Percentiles rank a stretch among this genome's conserved stretches.
Evolutionary conservation across 1,140 invertebrate genomes (phyloP).

Genomic region (Ceratoteleas bidentatus): DNA sequence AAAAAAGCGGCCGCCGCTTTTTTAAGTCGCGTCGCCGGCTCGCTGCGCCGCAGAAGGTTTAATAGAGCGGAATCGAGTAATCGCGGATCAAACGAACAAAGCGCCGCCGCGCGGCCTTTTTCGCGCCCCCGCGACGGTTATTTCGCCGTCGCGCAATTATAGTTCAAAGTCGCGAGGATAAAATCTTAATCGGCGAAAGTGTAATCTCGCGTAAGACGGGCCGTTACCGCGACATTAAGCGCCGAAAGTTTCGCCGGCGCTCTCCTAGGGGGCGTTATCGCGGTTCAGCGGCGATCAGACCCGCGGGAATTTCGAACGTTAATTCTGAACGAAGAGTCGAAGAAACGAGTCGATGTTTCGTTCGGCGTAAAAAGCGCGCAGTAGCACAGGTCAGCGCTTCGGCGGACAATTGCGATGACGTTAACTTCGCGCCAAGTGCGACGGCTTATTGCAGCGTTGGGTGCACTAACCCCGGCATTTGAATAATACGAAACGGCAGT

Average conservation of each 20-base stretch:
- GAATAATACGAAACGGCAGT: too few relatives aligned
- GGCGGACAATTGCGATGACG: too few relatives aligned
- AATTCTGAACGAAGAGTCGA: not conserved
- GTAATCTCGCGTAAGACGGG: conserved; percentile 43
- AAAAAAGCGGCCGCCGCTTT: conserved; percentile 7
- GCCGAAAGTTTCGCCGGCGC: conserved; percentile 15
- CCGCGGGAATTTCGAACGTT: not conserved
- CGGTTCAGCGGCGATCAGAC: conserved; percentile 4
- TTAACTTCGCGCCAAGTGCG: too few relatives aligned
- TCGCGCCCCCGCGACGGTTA: conserved; percentile 8
- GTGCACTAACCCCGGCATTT: too few relatives aligned
- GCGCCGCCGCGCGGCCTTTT: conserved; percentile 1
- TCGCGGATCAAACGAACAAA: conserved; percentile 48
- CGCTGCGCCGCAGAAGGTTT: conserved; percentile 30
- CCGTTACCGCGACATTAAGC: conserved; percentile 36
- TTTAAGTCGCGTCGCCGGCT: conserved; percentile 37
- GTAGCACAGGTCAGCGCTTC: too few relatives aligned
- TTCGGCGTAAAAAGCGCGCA: too few relatives aligned
- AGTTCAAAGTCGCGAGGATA: conserved; percentile 37
- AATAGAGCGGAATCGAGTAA: conserved; percentile 56
- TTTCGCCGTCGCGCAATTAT: conserved; percentile 28
- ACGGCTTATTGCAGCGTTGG: too few relatives aligned
- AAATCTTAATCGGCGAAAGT: conserved; percentile 49
- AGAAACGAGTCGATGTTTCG: too few relatives aligned
- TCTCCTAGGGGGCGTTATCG: not conserved